Conservation (phyloP, 1,140 invertebrate species). For the Nasonia vitripennis region DNA sequence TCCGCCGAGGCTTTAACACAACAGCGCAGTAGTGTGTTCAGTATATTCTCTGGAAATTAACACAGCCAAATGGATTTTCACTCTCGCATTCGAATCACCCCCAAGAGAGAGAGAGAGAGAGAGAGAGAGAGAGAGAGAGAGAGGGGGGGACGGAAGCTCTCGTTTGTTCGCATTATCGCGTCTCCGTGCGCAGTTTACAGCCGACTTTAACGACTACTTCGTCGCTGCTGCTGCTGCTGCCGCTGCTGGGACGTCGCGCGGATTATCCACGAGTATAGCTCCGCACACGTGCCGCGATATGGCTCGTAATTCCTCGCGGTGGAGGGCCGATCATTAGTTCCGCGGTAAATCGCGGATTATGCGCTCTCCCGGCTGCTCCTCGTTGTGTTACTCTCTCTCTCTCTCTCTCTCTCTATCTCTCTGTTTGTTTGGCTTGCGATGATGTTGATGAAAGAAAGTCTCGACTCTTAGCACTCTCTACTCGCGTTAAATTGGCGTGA, state of each 20-base stretch:
- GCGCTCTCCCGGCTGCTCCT: background rate
- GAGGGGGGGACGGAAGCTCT: background rate
- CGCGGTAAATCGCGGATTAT: background rate
- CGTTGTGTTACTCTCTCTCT: background rate
- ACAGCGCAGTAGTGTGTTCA: background rate
- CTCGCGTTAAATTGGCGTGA: background rate
- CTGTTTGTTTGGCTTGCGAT: background rate
- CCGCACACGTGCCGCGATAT: background rate
- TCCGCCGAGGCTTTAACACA: background rate
- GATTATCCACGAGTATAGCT: background rate
- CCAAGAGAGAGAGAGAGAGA: background rate
- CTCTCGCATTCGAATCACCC: background rate
- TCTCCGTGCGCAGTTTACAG: conserved; percentile 9
- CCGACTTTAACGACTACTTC: background rate
- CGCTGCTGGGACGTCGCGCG: background rate
- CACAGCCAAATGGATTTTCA: background rate
- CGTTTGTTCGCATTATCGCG: conserved; percentile 21
- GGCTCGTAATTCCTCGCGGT: background rate
- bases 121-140: too few species aligned
- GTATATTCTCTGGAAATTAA: background rate
- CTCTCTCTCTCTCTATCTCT: too few species aligned
- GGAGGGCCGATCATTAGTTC: background rate
- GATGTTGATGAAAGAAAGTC: background rate
- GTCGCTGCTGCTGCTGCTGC: background rate
- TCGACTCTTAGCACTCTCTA: background rate